Conservation (phyloP, 92 coral and sea anemone species). For the Metridium senile region DNA sequence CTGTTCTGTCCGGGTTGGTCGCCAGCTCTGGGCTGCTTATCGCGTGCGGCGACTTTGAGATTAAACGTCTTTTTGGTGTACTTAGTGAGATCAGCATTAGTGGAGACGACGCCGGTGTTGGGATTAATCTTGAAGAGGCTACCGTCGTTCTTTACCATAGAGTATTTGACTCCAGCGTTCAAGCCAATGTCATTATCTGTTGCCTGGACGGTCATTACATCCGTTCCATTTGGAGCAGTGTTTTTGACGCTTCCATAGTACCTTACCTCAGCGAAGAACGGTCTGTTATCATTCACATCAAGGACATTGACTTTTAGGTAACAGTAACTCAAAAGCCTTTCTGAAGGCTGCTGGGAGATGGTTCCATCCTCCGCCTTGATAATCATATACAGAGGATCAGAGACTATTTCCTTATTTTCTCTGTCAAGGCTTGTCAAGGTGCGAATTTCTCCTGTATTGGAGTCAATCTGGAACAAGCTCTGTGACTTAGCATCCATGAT, state of each 20-base stretch:
- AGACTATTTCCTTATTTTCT: constrained; percentile 69
- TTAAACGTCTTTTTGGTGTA: constrained; percentile 16
- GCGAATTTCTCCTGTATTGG: constrained; percentile 67
- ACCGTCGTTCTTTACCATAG: constrained; percentile 24
- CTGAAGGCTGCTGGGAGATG: constrained; percentile 32
- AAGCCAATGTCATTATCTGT: constrained; percentile 59
- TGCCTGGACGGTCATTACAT: constrained; percentile 63
- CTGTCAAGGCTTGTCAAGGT: constrained; percentile 67
- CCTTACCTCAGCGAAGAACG: constrained; percentile 49
- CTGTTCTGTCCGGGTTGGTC: constrained; percentile 40
- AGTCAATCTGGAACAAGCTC: constrained; percentile 67
- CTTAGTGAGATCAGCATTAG: constrained; percentile 14
- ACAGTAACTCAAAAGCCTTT: constrained; percentile 69
- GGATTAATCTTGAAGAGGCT: constrained; percentile 29
- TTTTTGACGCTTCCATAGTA: constrained; percentile 61
- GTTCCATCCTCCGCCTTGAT: constrained; percentile 83
- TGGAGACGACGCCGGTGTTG: constrained; percentile 3
- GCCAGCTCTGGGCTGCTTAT: constrained; percentile 35
- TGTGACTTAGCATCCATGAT: constrained; percentile 48
- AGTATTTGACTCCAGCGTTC: constrained; percentile 46
- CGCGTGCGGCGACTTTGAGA: constrained; percentile 45
- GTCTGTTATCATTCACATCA: constrained; percentile 83
- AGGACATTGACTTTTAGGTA: constrained; percentile 48
- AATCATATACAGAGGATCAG: constrained; percentile 31
- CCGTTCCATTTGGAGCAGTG: constrained; percentile 40